phyloP scores from a whole-genome alignment of 2,797 vertebrate genomes.

The Trachurus trachurus region DNA sequence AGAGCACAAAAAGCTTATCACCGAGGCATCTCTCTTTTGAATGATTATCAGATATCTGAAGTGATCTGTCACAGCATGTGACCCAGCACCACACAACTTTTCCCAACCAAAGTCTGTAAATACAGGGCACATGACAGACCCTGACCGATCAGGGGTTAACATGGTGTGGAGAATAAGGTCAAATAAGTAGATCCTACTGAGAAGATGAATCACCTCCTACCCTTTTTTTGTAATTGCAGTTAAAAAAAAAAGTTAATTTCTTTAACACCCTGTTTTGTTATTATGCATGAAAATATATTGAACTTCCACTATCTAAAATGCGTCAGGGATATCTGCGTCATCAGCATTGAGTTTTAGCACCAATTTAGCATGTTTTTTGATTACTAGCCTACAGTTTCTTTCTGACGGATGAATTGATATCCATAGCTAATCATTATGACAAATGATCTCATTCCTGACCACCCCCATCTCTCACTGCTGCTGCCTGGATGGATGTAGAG shows the following conservation, averaged over 20 bases:
- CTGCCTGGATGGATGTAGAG: too few relatives aligned
- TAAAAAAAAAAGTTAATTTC: neutral
- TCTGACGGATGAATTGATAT: too few relatives aligned
- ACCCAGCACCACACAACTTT: conserved; percentile 39
- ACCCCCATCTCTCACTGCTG: neutral
- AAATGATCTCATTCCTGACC: neutral
- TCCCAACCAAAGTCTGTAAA: conserved; percentile 29
- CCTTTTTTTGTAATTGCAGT: neutral
- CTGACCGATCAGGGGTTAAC: conserved; percentile 40
- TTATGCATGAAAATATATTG: too few relatives aligned
- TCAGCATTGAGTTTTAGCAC: too few relatives aligned
- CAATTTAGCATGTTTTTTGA: too few relatives aligned
- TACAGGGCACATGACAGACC: conserved; percentile 33
- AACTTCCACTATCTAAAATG: neutral
- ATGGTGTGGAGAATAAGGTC: conserved; percentile 9
- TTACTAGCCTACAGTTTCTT: too few relatives aligned
- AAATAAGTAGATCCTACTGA: conserved; percentile 30
- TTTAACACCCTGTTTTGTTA: too few relatives aligned
- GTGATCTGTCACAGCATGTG: conserved; percentile 36
- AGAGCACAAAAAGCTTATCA: conserved; percentile 5
- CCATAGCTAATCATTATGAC: neutral
- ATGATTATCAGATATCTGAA: conserved; percentile 15
- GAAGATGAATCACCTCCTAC: neutral
- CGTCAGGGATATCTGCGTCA: neutral
- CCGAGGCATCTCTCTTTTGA: conserved; percentile 1